Conservation (phyloP, 2,113 vertebrate genomes). For the Gavia stellata region DNA sequence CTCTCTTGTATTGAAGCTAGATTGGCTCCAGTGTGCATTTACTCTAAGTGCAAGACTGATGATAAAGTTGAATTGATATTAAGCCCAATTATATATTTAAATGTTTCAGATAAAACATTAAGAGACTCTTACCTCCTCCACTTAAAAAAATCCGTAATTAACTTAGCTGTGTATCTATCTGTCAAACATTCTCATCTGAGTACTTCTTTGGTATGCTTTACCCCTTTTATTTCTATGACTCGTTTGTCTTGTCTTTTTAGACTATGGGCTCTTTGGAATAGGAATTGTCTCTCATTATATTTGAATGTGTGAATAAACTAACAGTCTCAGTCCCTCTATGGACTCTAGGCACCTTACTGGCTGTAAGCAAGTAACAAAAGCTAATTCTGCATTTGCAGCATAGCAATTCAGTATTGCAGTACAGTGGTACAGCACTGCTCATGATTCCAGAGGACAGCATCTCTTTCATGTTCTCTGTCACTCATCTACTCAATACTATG, state of each 20-base stretch:
- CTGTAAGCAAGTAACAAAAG: not conserved
- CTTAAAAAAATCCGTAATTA: not conserved
- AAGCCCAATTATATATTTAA: not conserved
- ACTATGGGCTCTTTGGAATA: not conserved
- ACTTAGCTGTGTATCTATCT: not conserved
- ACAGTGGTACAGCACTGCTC: not conserved
- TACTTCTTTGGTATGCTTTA: not conserved
- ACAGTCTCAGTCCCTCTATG: not conserved
- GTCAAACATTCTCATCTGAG: not conserved
- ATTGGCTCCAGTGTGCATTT: not conserved
- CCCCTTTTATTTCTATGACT: not conserved
- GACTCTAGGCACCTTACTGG: not conserved
- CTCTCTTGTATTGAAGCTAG: not conserved
- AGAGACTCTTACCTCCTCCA: not conserved
- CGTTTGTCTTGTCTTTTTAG: not conserved
- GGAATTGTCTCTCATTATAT: not conserved
- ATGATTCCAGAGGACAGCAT: not conserved
- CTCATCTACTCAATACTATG: not conserved
- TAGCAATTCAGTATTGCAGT: not conserved
- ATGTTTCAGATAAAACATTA: not conserved
- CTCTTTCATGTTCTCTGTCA: not conserved
- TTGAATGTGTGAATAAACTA: not conserved
- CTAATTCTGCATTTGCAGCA: not conserved
- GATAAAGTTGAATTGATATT: not conserved
- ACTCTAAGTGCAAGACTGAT: not conserved